Conservation (phyloP, 1,140 invertebrate species). For the Stratiolaelaps scimitus region DNA sequence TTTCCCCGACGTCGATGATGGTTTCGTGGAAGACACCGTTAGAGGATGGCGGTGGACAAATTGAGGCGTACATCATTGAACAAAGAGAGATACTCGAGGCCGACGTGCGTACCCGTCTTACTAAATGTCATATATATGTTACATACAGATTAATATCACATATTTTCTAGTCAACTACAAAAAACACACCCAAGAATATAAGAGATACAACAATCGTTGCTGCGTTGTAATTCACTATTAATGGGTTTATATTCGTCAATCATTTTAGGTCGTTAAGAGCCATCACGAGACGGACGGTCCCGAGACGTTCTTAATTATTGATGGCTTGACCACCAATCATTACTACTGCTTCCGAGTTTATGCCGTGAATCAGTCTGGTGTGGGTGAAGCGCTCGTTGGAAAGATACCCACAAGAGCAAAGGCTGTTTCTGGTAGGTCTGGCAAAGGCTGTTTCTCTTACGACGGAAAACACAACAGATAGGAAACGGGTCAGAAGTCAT, state of each 20-base stretch:
- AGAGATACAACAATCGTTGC: too few relatives aligned
- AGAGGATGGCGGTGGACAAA: slow-evolving; percentile 14
- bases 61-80: slow-evolving; percentile 23
- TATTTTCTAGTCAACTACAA: too few relatives aligned
- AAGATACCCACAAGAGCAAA: slow-evolving; percentile 37
- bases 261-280: slow-evolving; percentile 18
- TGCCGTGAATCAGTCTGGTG: slow-evolving; percentile 49
- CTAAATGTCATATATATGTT: too few relatives aligned
- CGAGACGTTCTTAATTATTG: background rate
- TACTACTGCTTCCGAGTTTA: slow-evolving; percentile 50
- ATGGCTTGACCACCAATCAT: slow-evolving; percentile 31
- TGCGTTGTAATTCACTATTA: too few relatives aligned
- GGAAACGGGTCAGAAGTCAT: too few relatives aligned
- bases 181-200: too few relatives aligned
- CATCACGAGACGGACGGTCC: slow-evolving; percentile 24
- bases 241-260: background rate
- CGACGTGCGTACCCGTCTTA: background rate
- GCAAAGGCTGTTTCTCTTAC: too few relatives aligned
- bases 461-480: too few relatives aligned
- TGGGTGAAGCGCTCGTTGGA: slow-evolving; percentile 43
- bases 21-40: slow-evolving; percentile 21
- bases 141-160: too few relatives aligned
- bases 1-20: slow-evolving; percentile 22
- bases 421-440: slow-evolving; percentile 36
- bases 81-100: slow-evolving; percentile 21